Base-by-base conservation (phyloP, 2,888 invertebrate genomes). In the Hyppa rectilinea region DNA sequence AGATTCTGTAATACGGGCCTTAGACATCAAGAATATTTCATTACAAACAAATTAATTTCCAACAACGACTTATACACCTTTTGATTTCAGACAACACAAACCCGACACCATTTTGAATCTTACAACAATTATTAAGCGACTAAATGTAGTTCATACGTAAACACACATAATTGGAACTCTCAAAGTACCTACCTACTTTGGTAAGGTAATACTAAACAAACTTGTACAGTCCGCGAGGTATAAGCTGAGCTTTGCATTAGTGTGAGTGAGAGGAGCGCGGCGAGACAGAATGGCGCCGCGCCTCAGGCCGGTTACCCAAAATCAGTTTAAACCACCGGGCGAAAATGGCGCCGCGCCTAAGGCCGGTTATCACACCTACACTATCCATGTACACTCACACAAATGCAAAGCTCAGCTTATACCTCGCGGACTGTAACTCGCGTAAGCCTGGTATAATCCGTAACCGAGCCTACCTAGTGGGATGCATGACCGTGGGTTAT, bases 131-230 rank as follows among this genome's bases (percentile, higher is more conserved):
- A 73, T 50, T 53, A 75, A 47, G 34, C 14, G 29, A 12, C 45
- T 50, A 58, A 58, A 75, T 75, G 29, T 31, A 67, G 23, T 58
- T 47, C 29, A 61, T 23, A 60, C 38, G 47, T 47, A 60, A 63
- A 82, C 78, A 75, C 65, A 73, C 49, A 65, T 80, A 75, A 78
- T 74, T 69, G 61, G 49, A 60, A 66, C 43, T 73, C 36, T 17
- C 34, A 26, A 59, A 71, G 71, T 75, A 45, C 43, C 23, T 45
- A 26, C 38, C 7, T 71, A 74, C 77, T 77, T 79, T 55, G 45
- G 76, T 73, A 77, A 82, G 71, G 70, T 75, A 64, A 82, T 72
- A 72, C 67, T 69, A 56, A 62, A 73, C 81, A 75, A 84, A 84
- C 81, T 82, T 77, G 50, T n/a, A n/a, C n/a, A n/a, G n/a, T n/a